Evolutionary conservation across 2,797 vertebrate species (phyloP).

Genomic region (Australoheros facetus): DNA sequence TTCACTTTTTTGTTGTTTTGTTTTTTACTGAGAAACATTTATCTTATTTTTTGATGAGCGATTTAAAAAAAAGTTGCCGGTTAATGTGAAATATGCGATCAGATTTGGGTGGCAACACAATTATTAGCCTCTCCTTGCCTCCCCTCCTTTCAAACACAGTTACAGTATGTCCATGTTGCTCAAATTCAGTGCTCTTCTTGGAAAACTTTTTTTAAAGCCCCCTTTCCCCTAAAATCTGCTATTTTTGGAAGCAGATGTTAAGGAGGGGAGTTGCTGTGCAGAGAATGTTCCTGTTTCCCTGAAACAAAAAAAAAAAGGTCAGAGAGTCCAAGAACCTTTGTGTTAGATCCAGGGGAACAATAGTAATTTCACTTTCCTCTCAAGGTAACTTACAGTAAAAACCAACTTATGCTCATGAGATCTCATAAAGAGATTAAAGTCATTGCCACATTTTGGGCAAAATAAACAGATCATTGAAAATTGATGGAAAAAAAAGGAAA

Average conservation of each 20-base stretch:
- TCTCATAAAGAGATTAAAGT: slow-evolving; percentile 8
- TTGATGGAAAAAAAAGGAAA: slow-evolving; percentile 6
- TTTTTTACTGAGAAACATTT: not conserved
- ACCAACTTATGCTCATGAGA: not conserved
- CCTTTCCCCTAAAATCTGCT: not conserved
- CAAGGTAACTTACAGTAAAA: slow-evolving; percentile 61
- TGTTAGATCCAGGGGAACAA: not conserved
- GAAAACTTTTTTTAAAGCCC: not conserved
- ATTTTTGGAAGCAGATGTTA: slow-evolving; percentile 17
- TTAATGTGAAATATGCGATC: not conserved
- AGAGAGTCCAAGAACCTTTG: not conserved
- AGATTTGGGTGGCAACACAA: not conserved
- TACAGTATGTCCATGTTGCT: not conserved
- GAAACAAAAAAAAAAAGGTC: slow-evolving; percentile 19
- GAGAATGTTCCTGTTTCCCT: slow-evolving; percentile 25
- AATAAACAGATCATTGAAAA: slow-evolving; percentile 2
- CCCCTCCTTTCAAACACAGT: not conserved
- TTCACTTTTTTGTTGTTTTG: too few species aligned
- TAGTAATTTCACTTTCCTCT: slow-evolving; percentile 11
- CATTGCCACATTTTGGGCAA: not conserved
- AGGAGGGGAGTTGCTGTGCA: not conserved
- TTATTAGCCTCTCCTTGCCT: not conserved
- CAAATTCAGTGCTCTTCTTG: not conserved
- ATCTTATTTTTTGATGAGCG: not conserved
- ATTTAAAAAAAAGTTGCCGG: not conserved